Base-by-base conservation (phyloP, 2,888 invertebrate species). In the Tipula lateralis region DNA sequence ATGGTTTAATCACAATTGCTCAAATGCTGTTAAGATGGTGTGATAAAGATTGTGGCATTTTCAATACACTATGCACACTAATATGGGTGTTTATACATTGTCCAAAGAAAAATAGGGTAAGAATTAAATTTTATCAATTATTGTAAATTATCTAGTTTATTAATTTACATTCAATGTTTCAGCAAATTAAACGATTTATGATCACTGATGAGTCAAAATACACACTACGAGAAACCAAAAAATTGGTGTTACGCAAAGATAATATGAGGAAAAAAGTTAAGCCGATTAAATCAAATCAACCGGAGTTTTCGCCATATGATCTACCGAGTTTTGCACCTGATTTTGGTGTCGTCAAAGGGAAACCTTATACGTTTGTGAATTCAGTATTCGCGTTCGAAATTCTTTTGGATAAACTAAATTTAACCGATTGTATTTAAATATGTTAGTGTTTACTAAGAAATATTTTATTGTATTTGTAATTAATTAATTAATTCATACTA, bases 1-100 rank as follows among this genome's bases (percentile, higher is more conserved):
- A 93, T 44, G 91, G 92, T 84, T 91, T 94, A 24, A 90, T 92
- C 30, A 91, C 91, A 1, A 90, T 94, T 83, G 89, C 95, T 66
- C 93, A 92, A 87, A 92, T 93, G 88, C 91, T 95, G 91, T 89
- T 92, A 88, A 92, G 94, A 85, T 94, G 93, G 90, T 94, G 93
- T 87, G 93, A 93, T 87, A 94, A 93, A 87, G 94, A 94, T 87
- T 91, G 91, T 4, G 91, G 91, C 82, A 89, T 94, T 84, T 94
- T 94, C 87, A 93, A 93, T 86, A 92, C 92, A 29, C 88, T 94
- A 32, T 92, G 93, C 84, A 94, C 94, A 0, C 91, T 94, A 36
- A 88, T 94, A 66, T 94, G 94, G 94, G 89, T 94, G 12, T 94
- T 94, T 88, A 90, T 89, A 0, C 90, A 90, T 85, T 89, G 88